These are phyloP conservation scores for Dendropsophus ebraccatus DNA, from an alignment of 2,113 vertebrate species.

Conservation along the genomic window DNA sequence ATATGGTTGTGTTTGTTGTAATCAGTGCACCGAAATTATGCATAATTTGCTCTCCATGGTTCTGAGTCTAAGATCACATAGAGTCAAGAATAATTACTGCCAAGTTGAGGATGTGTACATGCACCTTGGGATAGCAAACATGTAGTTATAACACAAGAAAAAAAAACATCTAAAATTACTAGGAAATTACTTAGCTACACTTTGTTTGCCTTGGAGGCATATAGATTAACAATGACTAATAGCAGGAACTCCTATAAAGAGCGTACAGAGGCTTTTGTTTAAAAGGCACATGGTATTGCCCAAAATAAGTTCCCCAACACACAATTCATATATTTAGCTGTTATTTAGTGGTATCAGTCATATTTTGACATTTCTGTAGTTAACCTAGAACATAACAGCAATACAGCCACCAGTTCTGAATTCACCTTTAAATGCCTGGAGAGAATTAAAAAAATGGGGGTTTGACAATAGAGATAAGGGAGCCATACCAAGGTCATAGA, in stretches of 20 bases:
- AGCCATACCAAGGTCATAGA: too few relatives aligned
- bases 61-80: conserved; percentile 69
- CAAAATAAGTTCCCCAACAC: not conserved
- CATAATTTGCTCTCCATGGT: conserved; percentile 73
- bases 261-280: conserved; percentile 55
- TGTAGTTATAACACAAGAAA: conserved; percentile 62
- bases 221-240: conserved; percentile 66
- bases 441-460: not conserved
- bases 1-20: conserved; percentile 71
- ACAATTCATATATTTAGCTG: not conserved
- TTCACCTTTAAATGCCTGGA: not conserved
- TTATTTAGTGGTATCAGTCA: not conserved
- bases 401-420: not conserved
- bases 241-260: conserved; percentile 66
- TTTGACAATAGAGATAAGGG: too few relatives aligned
- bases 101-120: conserved; percentile 66
- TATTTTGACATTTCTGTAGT: not conserved
- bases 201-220: conserved; percentile 64
- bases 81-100: conserved; percentile 73
- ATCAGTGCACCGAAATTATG: conserved; percentile 73
- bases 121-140: conserved; percentile 63
- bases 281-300: conserved; percentile 48
- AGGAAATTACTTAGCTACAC: conserved; percentile 62
- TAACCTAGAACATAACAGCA: not conserved
- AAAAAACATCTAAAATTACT: conserved; percentile 66